These are phyloP conservation scores for Phyllostomus discolor DNA, from an alignment of 2,113 vertebrate species.

Conservation along the genomic window DNA sequence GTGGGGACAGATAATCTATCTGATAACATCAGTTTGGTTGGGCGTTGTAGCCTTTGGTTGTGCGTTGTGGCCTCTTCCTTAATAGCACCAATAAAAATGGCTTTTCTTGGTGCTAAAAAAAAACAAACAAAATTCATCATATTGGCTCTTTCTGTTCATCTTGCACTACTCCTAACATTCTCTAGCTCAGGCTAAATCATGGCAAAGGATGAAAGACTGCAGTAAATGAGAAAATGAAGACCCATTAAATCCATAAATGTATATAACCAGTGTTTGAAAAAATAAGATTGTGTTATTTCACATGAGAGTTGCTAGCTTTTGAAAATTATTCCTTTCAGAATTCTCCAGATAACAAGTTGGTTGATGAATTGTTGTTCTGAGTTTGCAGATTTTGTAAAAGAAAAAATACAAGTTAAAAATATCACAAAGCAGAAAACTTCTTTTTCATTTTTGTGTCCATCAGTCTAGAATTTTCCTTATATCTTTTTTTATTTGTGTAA, in stretches of 20 bases:
- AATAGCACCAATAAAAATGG: background rate
- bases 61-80: background rate
- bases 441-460: background rate
- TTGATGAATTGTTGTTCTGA: background rate
- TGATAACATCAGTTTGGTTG: background rate
- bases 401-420: slow-evolving; percentile 1
- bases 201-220: background rate
- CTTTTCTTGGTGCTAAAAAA: background rate
- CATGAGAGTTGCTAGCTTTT: slow-evolving; percentile 29
- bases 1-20: background rate
- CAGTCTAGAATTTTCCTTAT: background rate
- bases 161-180: background rate
- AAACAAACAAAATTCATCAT: background rate
- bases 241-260: background rate
- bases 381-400: slow-evolving; percentile 14
- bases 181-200: background rate
- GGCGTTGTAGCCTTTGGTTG: background rate
- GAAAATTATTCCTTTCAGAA: slow-evolving; percentile 23
- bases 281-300: background rate
- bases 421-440: background rate
- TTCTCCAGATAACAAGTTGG: background rate
- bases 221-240: slow-evolving; percentile 16
- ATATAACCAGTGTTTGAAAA: background rate
- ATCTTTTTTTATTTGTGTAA: background rate
- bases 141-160: background rate